phyloP scores from a whole-genome alignment of 2,888 invertebrate species.

The Acanthopleura granulata region DNA sequence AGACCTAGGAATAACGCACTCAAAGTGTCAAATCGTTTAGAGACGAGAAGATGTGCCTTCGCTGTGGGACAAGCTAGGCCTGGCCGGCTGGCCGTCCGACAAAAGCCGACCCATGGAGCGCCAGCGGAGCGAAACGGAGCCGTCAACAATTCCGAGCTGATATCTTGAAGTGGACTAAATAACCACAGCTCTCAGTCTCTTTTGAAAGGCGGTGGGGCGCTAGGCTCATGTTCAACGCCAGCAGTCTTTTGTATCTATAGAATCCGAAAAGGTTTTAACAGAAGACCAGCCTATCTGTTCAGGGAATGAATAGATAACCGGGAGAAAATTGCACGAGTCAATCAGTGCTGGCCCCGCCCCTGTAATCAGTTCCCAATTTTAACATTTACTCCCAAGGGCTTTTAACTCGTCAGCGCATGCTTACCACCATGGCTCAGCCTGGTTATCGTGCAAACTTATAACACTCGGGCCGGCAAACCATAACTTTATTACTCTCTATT shows the following conservation, averaged over 20 bases:
- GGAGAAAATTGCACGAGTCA: neutral
- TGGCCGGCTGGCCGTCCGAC: neutral
- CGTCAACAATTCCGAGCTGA: neutral
- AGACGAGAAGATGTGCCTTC: neutral
- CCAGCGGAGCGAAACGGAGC: conserved; percentile 1
- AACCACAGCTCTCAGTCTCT: too few species aligned
- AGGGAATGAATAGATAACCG: conserved; percentile 7
- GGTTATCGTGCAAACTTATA: too few species aligned
- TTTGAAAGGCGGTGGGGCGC: neutral
- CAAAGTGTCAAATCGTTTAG: conserved; percentile 8
- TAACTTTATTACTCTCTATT: too few species aligned
- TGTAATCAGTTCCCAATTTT: conserved; percentile 1
- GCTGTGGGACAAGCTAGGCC: neutral
- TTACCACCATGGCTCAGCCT: neutral
- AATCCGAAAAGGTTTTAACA: neutral
- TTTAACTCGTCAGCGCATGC: neutral
- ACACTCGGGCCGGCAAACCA: too few species aligned
- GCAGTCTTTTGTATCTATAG: neutral
- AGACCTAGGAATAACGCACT: neutral
- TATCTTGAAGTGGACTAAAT: too few species aligned
- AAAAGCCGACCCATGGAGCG: neutral
- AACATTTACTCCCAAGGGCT: neutral
- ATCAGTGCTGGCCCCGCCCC: conserved; percentile 1
- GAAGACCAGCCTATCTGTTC: neutral
- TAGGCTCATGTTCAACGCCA: neutral